Percentiles rank a stretch among this genome's conserved stretches.
These are phyloP conservation scores for Protonemura montana DNA, from an alignment of 2,888 invertebrate genomes.

Conservation along the genomic window DNA sequence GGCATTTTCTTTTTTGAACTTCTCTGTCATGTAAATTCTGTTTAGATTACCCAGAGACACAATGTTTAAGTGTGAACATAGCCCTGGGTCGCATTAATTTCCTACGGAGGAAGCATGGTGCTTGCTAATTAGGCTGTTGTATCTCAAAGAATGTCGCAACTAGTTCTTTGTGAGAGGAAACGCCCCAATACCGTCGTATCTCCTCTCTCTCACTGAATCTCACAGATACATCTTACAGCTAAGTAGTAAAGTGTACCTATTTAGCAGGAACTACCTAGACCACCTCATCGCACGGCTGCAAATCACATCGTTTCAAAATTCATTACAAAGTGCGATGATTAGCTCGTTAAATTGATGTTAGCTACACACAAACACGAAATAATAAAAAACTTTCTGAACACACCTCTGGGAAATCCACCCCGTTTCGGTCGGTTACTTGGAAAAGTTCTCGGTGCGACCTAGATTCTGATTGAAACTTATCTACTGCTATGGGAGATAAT, in stretches of 20 bases:
- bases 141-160: neutral
- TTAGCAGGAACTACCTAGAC: neutral
- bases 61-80: neutral
- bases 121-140: neutral
- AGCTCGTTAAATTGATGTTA: neutral
- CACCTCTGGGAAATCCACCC: neutral
- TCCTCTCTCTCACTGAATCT: neutral
- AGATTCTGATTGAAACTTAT: conserved; percentile 29
- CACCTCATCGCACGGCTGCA: neutral
- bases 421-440: neutral
- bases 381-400: neutral
- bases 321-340: neutral
- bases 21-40: neutral
- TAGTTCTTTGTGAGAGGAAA: neutral
- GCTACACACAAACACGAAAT: neutral
- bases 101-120: neutral
- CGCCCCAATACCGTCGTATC: neutral
- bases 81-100: neutral
- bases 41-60: neutral
- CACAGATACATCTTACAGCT: neutral
- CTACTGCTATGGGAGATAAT: conserved; percentile 9
- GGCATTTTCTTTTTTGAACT: neutral
- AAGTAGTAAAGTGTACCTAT: neutral
- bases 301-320: conserved; percentile 5
- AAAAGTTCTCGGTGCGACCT: neutral